Conservation (phyloP, 2,113 vertebrate genomes). For the Chinchilla lanigera region DNA sequence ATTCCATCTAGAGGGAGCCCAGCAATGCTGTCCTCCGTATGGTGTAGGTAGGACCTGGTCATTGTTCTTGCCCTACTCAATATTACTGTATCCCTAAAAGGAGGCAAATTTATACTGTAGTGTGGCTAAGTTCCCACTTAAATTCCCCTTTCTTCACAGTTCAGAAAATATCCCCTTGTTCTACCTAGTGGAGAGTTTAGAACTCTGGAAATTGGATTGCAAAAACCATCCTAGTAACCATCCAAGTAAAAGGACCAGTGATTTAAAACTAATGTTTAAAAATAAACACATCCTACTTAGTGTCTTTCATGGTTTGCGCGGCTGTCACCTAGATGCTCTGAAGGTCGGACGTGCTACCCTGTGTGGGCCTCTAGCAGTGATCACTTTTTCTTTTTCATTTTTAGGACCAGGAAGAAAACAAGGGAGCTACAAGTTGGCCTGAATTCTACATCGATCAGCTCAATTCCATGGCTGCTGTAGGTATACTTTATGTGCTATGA, state of each 20-base stretch:
- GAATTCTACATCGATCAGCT: conserved; percentile 99
- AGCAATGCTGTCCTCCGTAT: not conserved
- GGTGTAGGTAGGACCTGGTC: not conserved
- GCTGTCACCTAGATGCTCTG: not conserved
- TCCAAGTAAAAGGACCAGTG: not conserved
- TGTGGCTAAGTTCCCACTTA: not conserved
- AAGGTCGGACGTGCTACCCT: not conserved
- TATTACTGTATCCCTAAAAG: not conserved
- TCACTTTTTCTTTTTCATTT: conserved; percentile 57
- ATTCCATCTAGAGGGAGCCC: not conserved
- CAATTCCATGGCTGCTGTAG: conserved; percentile 99
- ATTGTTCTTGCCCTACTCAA: not conserved
- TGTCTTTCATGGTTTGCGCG: not conserved
- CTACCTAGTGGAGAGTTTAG: not conserved
- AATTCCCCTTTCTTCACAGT: not conserved
- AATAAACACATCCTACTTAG: not conserved
- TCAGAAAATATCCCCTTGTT: not conserved
- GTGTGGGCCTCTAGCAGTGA: not conserved
- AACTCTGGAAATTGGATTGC: not conserved
- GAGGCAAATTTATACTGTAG: not conserved
- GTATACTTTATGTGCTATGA: conserved; percentile 82
- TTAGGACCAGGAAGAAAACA: conserved; percentile 99
- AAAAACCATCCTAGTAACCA: not conserved
- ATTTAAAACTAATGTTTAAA: conserved; percentile 21
- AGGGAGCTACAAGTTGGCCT: conserved; percentile 99